Evolutionary conservation across 2,797 vertebrate species (phyloP).

Genomic region (Rhodeus uyekii): DNA sequence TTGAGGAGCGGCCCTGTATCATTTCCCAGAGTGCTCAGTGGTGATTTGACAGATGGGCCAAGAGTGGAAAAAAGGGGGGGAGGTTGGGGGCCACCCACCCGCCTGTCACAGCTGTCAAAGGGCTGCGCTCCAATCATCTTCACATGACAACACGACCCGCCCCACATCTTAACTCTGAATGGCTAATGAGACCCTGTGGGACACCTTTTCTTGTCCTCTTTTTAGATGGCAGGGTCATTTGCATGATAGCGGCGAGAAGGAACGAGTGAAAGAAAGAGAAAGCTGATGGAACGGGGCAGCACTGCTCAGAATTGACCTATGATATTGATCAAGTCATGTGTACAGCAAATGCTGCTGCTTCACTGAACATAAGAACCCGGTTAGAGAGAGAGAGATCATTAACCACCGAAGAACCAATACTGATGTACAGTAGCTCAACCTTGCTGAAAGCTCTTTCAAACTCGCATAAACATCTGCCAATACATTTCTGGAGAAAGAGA

Average conservation of each 20-base stretch:
- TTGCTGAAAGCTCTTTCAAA: constrained; percentile 29
- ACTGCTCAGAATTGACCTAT: constrained; percentile 11
- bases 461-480: neutral
- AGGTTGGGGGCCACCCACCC: constrained; percentile 57
- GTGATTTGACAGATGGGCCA: constrained; percentile 59
- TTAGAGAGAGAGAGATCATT: constrained; percentile 31
- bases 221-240: constrained; percentile 53
- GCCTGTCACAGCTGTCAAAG: constrained; percentile 60
- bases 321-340: constrained; percentile 47
- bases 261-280: neutral
- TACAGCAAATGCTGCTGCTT: constrained; percentile 47
- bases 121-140: constrained; percentile 57
- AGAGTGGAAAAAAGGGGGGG: constrained; percentile 42
- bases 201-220: constrained; percentile 48
- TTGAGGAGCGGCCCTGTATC: constrained; percentile 52
- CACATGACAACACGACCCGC: constrained; percentile 60
- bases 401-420: constrained; percentile 26
- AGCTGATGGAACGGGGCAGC: neutral
- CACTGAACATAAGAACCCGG: constrained; percentile 34
- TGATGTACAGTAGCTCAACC: constrained; percentile 1
- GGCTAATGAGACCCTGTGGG: constrained; percentile 58
- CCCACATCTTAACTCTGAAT: constrained; percentile 57
- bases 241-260: constrained; percentile 38
- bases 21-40: constrained; percentile 41
- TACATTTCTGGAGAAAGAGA: neutral